Conservation (phyloP, 2,797 vertebrate genomes). For the Argyrosomus regius region DNA sequence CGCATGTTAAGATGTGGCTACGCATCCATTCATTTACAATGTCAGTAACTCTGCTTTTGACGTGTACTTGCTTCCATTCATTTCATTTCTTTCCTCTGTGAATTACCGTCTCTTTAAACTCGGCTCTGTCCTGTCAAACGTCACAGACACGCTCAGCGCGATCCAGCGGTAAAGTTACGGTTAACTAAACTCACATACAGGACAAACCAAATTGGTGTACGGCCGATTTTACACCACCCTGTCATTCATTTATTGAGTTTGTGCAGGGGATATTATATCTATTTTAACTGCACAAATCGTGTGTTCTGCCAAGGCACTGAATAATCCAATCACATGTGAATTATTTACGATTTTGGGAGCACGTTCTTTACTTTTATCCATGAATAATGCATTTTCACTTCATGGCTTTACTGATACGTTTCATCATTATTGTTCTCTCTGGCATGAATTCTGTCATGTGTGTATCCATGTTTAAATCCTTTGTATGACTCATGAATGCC, state of each 20-base stretch:
- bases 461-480: slow-evolving; percentile 66
- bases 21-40: slow-evolving; percentile 38
- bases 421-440: slow-evolving; percentile 76
- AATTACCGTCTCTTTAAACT: slow-evolving; percentile 11
- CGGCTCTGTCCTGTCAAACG: not conserved
- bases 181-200: not conserved
- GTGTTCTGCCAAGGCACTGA: slow-evolving; percentile 68
- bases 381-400: slow-evolving; percentile 77
- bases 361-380: slow-evolving; percentile 75
- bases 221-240: not conserved
- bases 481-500: slow-evolving; percentile 62
- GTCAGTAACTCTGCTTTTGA: slow-evolving; percentile 30
- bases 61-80: slow-evolving; percentile 5
- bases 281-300: slow-evolving; percentile 59
- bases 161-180: not conserved
- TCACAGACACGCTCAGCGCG: not conserved
- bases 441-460: slow-evolving; percentile 63
- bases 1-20: slow-evolving; percentile 14
- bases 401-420: slow-evolving; percentile 73
- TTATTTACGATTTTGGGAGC: slow-evolving; percentile 76
- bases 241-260: slow-evolving; percentile 22
- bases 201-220: slow-evolving; percentile 5
- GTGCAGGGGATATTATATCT: slow-evolving; percentile 37
- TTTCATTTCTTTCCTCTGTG: slow-evolving; percentile 11
- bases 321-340: slow-evolving; percentile 81